These are phyloP conservation scores for Bolinopsis microptera DNA, from an alignment of 37 sponge, comb jelly and placozoan species.

Conservation along the genomic window DNA sequence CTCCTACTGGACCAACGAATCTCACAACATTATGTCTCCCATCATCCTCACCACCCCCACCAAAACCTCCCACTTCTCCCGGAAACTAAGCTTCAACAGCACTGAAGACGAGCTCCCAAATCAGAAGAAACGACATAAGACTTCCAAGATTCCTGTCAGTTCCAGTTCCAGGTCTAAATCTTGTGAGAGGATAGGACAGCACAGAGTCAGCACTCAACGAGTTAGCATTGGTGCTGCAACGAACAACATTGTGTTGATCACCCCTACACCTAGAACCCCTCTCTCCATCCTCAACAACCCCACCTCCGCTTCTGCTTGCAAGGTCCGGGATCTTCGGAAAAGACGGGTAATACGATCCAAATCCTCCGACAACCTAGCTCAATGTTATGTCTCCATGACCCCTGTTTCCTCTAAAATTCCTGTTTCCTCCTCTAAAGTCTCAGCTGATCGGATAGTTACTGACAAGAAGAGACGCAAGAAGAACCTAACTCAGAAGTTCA, in stretches of 20 bases:
- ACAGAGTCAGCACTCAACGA: not conserved
- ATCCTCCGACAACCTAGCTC: not conserved
- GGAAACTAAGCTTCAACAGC: not conserved
- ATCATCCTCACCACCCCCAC: not conserved
- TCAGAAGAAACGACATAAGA: not conserved
- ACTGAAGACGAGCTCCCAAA: not conserved
- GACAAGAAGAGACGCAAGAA: not conserved
- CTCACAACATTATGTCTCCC: not conserved
- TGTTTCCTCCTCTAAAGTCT: too few relatives aligned
- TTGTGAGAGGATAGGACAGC: not conserved
- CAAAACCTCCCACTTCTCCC: not conserved
- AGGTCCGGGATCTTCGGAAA: not conserved
- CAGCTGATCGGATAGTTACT: too few relatives aligned
- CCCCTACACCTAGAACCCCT: not conserved
- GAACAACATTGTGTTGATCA: not conserved
- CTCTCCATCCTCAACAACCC: not conserved
- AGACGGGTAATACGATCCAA: not conserved
- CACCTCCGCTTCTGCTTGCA: not conserved
- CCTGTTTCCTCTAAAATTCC: not conserved
- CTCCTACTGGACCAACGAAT: not conserved
- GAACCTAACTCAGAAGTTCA: not conserved
- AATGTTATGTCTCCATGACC: not conserved
- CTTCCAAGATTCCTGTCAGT: not conserved
- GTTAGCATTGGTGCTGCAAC: not conserved
- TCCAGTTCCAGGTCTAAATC: not conserved